These are phyloP conservation scores for Setophaga kirtlandii DNA, from an alignment of 2,113 vertebrate genomes.

Conservation along the genomic window DNA sequence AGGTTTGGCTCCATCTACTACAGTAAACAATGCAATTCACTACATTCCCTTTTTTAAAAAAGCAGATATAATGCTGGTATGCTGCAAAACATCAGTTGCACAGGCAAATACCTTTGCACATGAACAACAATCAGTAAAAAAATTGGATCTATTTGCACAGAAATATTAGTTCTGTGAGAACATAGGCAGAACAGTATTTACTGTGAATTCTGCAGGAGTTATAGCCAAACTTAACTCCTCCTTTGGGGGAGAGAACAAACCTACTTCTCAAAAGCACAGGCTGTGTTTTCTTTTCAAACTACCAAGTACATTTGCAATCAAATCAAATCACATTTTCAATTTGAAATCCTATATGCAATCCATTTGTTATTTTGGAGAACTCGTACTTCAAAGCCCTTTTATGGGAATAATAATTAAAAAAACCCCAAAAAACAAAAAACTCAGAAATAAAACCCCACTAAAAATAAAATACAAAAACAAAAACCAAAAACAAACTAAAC, in stretches of 20 bases:
- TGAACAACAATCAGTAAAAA: background rate
- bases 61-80: background rate
- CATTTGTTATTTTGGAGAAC: background rate
- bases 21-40: background rate
- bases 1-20: background rate
- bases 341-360: background rate
- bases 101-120: background rate
- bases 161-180: background rate
- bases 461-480: background rate
- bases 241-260: background rate
- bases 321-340: background rate
- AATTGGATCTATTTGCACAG: background rate
- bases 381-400: background rate
- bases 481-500: background rate
- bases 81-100: background rate
- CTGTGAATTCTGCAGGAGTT: background rate
- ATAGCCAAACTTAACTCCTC: background rate
- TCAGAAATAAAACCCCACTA: background rate
- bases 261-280: background rate
- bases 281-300: background rate
- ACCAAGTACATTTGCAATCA: background rate
- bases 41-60: background rate
- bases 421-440: no score
- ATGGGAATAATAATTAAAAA: background rate
- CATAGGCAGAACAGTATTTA: background rate